Percentiles rank a stretch among this genome's conserved stretches.
Conservation (phyloP, 2,888 invertebrate species). For the Caenorhabditis doughertyi region DNA sequence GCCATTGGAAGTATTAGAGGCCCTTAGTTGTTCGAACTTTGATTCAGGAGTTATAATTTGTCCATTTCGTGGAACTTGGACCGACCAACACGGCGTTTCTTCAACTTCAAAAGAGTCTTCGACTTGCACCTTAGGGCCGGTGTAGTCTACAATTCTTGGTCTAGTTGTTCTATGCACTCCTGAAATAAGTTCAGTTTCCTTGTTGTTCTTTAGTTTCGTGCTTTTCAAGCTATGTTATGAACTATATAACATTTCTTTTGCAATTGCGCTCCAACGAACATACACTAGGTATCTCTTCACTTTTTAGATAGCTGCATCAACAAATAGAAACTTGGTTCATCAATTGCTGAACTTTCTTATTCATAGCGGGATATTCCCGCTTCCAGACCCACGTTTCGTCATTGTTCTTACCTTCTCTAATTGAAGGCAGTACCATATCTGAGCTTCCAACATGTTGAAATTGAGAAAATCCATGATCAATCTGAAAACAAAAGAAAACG, state of each 20-base stretch:
- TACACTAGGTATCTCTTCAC: background rate
- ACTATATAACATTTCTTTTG: too few relatives aligned
- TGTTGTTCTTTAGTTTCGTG: background rate
- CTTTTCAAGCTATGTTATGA: background rate
- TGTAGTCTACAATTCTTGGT: background rate
- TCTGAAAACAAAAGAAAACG: conserved; percentile 49
- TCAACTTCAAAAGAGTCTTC: conserved; percentile 3
- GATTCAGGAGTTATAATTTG: background rate
- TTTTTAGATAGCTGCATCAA: background rate
- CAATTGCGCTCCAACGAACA: conserved; percentile 6
- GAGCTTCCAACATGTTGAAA: conserved; percentile 61
- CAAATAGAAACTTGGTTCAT: too few relatives aligned
- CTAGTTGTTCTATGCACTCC: conserved; percentile 5
- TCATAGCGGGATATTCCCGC: too few relatives aligned
- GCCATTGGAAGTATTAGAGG: background rate
- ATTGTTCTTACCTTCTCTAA: conserved; percentile 11
- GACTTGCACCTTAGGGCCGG: background rate
- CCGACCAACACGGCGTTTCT: conserved; percentile 5
- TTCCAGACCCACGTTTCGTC: too few relatives aligned
- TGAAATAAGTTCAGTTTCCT: background rate
- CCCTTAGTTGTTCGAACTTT: background rate
- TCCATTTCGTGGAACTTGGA: background rate
- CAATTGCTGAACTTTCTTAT: too few relatives aligned
- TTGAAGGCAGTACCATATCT: conserved; percentile 12
- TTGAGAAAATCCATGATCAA: conserved; percentile 64